phyloP scores from a whole-genome alignment of 1,140 invertebrate species.

The Meloidogyne exigua region DNA sequence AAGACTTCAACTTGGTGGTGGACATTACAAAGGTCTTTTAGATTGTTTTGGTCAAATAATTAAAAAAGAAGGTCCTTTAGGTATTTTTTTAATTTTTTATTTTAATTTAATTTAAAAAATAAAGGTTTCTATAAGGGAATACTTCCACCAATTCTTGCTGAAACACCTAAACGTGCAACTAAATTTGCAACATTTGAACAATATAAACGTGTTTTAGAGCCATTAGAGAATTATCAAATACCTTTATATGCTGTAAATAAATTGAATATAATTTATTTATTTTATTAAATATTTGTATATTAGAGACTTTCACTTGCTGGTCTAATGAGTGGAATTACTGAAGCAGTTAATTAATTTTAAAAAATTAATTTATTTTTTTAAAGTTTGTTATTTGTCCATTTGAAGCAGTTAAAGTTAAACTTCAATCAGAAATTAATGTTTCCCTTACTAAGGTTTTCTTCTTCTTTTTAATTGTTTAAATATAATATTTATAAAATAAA shows the following conservation, averaged over 20 bases:
- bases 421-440: constrained; percentile 69
- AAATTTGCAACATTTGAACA: constrained; percentile 92
- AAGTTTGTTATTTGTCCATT: constrained; percentile 79
- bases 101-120: constrained; percentile 27
- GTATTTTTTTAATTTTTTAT: constrained; percentile 34
- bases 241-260: constrained; percentile 43
- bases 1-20: constrained; percentile 76
- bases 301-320: constrained; percentile 83
- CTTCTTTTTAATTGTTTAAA: no score
- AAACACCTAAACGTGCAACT: constrained; percentile 87
- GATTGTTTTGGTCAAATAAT: constrained; percentile 88
- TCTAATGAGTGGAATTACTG: constrained; percentile 79
- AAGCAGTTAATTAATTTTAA: constrained; percentile 81
- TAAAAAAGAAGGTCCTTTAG: constrained; percentile 71
- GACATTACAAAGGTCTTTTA: constrained; percentile 76
- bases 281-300: constrained; percentile 52
- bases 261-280: not conserved
- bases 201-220: constrained; percentile 80
- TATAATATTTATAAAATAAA: not conserved
- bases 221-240: constrained; percentile 28
- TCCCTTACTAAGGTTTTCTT: constrained; percentile 64
- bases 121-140: constrained; percentile 78
- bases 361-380: not conserved
- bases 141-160: constrained; percentile 83
- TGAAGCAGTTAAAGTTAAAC: constrained; percentile 86